Conservation (phyloP, 2,113 vertebrate genomes). For the Anthoscopus minutus region DNA sequence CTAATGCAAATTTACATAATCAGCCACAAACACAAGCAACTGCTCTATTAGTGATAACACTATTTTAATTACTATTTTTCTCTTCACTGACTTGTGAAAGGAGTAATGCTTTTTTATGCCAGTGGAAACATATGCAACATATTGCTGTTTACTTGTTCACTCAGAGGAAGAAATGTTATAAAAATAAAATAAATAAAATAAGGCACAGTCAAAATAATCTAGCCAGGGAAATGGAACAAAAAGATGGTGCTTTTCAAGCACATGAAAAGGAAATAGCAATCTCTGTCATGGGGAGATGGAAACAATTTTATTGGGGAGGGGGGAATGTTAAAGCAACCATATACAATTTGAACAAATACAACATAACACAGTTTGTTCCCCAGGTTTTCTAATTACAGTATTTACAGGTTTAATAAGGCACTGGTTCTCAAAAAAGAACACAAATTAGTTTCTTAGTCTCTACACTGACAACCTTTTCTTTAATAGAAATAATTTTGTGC, state of each 20-base stretch:
- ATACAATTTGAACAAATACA: conserved; percentile 74
- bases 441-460: conserved; percentile 48
- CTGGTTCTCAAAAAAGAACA: conserved; percentile 76
- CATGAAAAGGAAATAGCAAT: neutral
- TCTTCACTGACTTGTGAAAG: conserved; percentile 10
- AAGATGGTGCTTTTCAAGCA: neutral
- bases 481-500: conserved; percentile 54
- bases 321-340: conserved; percentile 77
- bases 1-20: neutral
- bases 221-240: neutral
- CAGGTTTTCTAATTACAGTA: conserved; percentile 74
- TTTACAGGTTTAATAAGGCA: conserved; percentile 84
- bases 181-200: neutral
- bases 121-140: neutral
- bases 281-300: conserved; percentile 41
- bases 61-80: conserved; percentile 43
- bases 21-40: neutral
- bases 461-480: conserved; percentile 52
- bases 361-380: conserved; percentile 60
- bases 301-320: conserved; percentile 74
- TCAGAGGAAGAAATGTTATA: neutral
- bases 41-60: conserved; percentile 28
- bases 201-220: neutral
- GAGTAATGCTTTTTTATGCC: neutral
- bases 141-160: neutral